Evolutionary conservation across 2,888 invertebrate species (phyloP).

Genomic region (Thecocarcelia acutangulata): DNA sequence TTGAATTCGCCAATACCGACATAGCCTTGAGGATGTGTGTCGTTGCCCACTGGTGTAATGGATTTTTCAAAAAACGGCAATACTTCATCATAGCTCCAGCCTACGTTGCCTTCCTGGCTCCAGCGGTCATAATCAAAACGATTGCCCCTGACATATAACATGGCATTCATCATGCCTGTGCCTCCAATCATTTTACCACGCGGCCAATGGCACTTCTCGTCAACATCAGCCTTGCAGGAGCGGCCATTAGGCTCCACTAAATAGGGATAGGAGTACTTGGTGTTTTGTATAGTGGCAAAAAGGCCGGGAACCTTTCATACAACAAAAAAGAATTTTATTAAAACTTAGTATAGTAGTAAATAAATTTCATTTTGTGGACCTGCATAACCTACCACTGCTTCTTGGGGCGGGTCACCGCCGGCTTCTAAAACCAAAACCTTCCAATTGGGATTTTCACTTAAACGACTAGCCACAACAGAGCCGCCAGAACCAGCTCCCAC

Average conservation of each 20-base stretch:
- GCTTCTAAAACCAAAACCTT: conserved; percentile 82
- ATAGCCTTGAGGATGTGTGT: conserved; percentile 76
- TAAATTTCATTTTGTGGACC: too few species aligned
- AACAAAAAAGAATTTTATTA: neutral
- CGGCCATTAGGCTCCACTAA: conserved; percentile 73
- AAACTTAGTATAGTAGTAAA: too few species aligned
- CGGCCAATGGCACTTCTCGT: conserved; percentile 82
- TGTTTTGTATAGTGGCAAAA: conserved; percentile 71
- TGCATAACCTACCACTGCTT: conserved; percentile 76
- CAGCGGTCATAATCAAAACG: conserved; percentile 85
- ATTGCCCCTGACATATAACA: conserved; percentile 86
- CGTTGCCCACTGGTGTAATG: conserved; percentile 74
- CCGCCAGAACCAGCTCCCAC: conserved; percentile 83
- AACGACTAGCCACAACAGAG: conserved; percentile 82
- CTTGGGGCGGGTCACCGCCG: conserved; percentile 82
- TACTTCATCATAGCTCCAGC: conserved; percentile 89
- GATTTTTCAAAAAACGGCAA: conserved; percentile 91
- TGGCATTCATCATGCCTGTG: conserved; percentile 85
- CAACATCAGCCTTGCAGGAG: conserved; percentile 72
- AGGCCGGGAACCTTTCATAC: conserved; percentile 74
- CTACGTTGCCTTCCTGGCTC: conserved; percentile 84
- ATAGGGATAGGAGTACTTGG: conserved; percentile 75
- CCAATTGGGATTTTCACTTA: conserved; percentile 81
- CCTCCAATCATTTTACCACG: conserved; percentile 87
- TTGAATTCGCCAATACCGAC: conserved; percentile 81